These are phyloP conservation scores for Chelon labrosus DNA, from an alignment of 2,797 vertebrate genomes.

Conservation along the genomic window DNA sequence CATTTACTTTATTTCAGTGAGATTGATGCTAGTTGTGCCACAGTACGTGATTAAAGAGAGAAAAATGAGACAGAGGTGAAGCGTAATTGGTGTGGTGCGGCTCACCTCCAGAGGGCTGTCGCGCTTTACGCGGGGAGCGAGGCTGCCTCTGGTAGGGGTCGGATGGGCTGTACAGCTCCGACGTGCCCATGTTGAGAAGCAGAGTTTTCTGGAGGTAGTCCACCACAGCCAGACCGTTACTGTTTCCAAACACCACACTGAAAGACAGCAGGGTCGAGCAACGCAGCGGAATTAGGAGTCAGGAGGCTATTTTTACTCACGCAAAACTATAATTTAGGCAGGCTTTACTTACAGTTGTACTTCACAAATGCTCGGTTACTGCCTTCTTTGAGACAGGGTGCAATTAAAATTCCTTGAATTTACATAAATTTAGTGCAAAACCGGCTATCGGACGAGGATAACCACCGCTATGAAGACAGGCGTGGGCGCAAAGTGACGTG, in stretches of 20 bases:
- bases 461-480: not conserved
- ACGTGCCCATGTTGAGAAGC: conserved; percentile 92
- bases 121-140: conserved; percentile 92
- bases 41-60: not conserved
- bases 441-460: not conserved
- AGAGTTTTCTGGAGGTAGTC: conserved; percentile 98
- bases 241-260: conserved; percentile 98
- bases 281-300: not conserved
- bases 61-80: not conserved
- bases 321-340: not conserved
- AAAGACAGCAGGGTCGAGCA: conserved; percentile 6
- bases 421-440: conserved; percentile 9
- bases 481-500: conserved; percentile 1
- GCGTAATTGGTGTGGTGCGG: not conserved
- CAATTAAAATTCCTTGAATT: not conserved
- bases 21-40: not conserved
- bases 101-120: conserved; percentile 95
- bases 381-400: conserved; percentile 13
- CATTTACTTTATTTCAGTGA: conserved; percentile 4
- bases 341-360: conserved; percentile 15
- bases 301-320: not conserved
- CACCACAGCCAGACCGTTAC: conserved; percentile 94
- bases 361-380: not conserved
- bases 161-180: conserved; percentile 93
- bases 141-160: conserved; percentile 95